phyloP scores from a whole-genome alignment of 2,113 vertebrate genomes.

The Cephalopterus ornatus region DNA sequence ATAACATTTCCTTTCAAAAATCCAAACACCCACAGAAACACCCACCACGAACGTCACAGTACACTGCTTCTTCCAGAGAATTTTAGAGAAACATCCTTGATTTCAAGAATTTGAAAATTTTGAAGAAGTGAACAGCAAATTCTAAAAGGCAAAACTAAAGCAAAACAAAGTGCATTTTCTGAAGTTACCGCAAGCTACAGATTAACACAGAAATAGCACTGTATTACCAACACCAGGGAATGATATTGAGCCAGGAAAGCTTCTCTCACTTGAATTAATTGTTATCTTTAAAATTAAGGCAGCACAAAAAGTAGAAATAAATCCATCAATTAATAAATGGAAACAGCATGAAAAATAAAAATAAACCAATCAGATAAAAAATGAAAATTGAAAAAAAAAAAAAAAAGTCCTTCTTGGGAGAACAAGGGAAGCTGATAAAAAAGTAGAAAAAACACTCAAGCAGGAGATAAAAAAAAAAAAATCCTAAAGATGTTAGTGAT shows the following conservation, averaged over 20 bases:
- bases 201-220: background rate
- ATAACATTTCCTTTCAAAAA: background rate
- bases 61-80: background rate
- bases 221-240: background rate
- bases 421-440: background rate
- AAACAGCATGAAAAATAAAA: background rate
- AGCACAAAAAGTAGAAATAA: background rate
- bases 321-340: background rate
- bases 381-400: background rate
- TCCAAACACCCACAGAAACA: background rate
- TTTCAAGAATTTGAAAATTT: background rate
- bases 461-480: background rate
- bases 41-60: background rate
- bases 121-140: background rate
- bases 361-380: background rate
- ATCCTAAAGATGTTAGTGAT: background rate
- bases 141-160: background rate
- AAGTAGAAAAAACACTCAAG: background rate
- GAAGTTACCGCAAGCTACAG: background rate
- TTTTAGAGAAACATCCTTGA: background rate
- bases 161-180: background rate
- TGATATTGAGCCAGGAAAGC: background rate
- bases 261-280: background rate
- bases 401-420: background rate
- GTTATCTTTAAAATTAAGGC: background rate